A percentile compares a stretch with the other conserved stretches of the same genome.
Evolutionary conservation across 2,888 invertebrate species (phyloP).

Genomic region (Dendrolimus houi): DNA sequence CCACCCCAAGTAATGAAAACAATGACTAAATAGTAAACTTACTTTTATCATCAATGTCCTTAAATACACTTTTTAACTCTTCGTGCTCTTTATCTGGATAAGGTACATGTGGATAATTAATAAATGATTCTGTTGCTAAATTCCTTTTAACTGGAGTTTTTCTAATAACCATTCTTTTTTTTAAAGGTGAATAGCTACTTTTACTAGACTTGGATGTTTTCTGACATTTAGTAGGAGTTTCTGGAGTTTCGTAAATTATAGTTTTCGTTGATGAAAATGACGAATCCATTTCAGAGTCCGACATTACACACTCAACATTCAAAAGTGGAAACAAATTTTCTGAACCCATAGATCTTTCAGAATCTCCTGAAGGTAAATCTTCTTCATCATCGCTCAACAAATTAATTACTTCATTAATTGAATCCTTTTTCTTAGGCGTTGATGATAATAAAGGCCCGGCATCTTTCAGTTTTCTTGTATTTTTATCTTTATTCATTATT

Average conservation of each 20-base stretch:
- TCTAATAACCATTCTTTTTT: conserved; percentile 36
- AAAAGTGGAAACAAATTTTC: neutral
- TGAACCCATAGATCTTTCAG: neutral
- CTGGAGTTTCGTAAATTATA: conserved; percentile 17
- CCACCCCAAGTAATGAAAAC: too few relatives aligned
- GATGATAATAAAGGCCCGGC: conserved; percentile 26
- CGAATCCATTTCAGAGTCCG: neutral
- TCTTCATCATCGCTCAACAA: conserved; percentile 41
- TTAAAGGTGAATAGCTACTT: conserved; percentile 46
- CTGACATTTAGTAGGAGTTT: conserved; percentile 18
- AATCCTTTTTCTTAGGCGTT: conserved; percentile 20
- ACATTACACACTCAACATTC: neutral
- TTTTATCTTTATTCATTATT: conserved; percentile 5
- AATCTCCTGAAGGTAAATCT: conserved; percentile 5
- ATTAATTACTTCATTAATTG: conserved; percentile 20
- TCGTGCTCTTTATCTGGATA: conserved; percentile 10
- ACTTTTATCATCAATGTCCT: conserved; percentile 56
- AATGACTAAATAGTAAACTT: conserved; percentile 16
- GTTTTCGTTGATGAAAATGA: neutral
- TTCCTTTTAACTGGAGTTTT: conserved; percentile 33
- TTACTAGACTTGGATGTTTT: conserved; percentile 17
- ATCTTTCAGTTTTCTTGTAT: conserved; percentile 21
- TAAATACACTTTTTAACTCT: conserved; percentile 19
- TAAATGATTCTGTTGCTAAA: conserved; percentile 21
- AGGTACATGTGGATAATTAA: conserved; percentile 5